These are phyloP conservation scores for Megalops cyprinoides DNA, from an alignment of 2,797 vertebrate species.

Conservation along the genomic window DNA sequence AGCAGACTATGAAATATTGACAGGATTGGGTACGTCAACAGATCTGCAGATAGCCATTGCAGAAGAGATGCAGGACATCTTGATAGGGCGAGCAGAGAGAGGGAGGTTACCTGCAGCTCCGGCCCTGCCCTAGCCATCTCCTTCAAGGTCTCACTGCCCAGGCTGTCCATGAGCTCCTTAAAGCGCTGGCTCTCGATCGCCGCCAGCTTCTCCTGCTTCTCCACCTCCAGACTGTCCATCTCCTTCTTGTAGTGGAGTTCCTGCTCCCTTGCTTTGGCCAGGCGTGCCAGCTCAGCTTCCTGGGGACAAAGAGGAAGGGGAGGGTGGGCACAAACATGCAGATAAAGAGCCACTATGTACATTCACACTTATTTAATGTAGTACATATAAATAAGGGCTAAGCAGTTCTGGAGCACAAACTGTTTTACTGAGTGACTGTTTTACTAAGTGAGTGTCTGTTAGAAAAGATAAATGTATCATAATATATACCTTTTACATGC, in stretches of 20 bases:
- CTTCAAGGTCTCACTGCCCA: conserved; percentile 78
- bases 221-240: conserved; percentile 75
- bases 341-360: not conserved
- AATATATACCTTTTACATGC: too few relatives aligned
- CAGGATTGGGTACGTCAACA: too few relatives aligned
- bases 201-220: conserved; percentile 73
- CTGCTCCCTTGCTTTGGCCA: conserved; percentile 77
- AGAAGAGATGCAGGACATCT: too few relatives aligned
- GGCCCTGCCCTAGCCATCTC: conserved; percentile 85
- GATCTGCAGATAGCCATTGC: too few relatives aligned
- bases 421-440: too few relatives aligned
- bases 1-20: too few relatives aligned
- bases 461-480: too few relatives aligned
- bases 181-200: conserved; percentile 80
- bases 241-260: conserved; percentile 78
- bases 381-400: not conserved
- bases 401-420: not conserved
- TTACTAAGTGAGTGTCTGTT: too few relatives aligned
- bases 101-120: conserved; percentile 79
- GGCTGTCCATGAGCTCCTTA: conserved; percentile 70
- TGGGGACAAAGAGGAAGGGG: conserved; percentile 44
- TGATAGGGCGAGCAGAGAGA: too few relatives aligned
- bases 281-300: conserved; percentile 82
- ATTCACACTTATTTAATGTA: not conserved
- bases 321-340: too few relatives aligned